phyloP scores from a whole-genome alignment of 1,140 invertebrate genomes.

The Myzus persicae region DNA sequence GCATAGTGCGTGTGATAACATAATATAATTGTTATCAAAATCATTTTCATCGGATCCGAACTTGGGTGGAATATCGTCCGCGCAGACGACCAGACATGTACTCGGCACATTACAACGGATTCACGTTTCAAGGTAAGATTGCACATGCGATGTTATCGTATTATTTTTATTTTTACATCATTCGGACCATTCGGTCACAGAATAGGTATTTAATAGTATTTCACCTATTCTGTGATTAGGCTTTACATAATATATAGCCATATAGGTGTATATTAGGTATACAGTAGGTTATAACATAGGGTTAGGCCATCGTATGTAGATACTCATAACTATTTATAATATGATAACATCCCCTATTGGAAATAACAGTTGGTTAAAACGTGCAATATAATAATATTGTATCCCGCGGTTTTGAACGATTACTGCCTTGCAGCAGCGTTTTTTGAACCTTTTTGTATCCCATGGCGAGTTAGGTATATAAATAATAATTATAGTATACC shows the following conservation, averaged over 20 bases:
- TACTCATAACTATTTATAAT: neutral
- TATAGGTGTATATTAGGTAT: too few relatives aligned
- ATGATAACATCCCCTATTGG: neutral
- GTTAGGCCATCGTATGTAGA: too few relatives aligned
- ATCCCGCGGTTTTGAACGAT: neutral
- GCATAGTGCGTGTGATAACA: neutral
- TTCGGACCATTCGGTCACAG: too few relatives aligned
- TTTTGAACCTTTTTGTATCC: neutral
- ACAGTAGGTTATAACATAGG: too few relatives aligned
- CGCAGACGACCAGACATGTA: neutral
- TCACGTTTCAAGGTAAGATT: conserved; percentile 49
- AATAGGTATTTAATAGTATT: too few relatives aligned
- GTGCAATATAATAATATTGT: neutral
- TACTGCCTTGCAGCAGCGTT: neutral
- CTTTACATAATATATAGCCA: too few relatives aligned
- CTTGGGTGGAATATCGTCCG: too few relatives aligned
- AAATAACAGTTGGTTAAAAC: neutral
- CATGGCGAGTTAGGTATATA: neutral
- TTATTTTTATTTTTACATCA: too few relatives aligned
- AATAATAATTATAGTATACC: neutral
- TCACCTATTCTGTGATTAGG: too few relatives aligned
- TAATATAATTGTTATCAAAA: neutral
- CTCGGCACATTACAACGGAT: conserved; percentile 47
- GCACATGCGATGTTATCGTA: neutral
- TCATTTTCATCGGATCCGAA: neutral